Evolutionary conservation across 2,888 invertebrate species (phyloP).

Genomic region (Taphrorychus bicolor): DNA sequence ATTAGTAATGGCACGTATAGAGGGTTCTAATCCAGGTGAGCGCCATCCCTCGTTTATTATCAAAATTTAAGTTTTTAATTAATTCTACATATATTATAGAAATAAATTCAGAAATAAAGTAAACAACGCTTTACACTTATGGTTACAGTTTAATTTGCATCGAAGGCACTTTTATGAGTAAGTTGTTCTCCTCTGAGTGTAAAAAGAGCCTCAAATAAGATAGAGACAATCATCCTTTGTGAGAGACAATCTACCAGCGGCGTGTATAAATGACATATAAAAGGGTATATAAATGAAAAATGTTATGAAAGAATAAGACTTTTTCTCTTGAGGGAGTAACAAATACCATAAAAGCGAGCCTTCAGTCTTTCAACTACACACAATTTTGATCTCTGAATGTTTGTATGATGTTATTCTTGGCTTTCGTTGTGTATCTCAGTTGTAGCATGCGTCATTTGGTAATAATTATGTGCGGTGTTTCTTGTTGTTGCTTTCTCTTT

Average conservation of each 20-base stretch:
- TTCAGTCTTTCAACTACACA: background rate
- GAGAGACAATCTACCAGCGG: background rate
- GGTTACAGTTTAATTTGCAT: background rate
- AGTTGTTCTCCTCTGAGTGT: too few species aligned
- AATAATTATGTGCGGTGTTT: conserved; percentile 57
- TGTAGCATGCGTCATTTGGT: conserved; percentile 58
- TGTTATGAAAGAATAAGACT: too few species aligned
- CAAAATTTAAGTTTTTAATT: too few species aligned
- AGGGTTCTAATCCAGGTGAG: too few species aligned
- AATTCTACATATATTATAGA: too few species aligned
- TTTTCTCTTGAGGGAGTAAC: too few species aligned
- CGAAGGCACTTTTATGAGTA: background rate
- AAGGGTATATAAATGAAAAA: too few species aligned
- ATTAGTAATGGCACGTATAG: background rate
- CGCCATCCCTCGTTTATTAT: too few species aligned
- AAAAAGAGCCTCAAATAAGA: too few species aligned
- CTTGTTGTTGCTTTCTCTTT: conserved; percentile 53
- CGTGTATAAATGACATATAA: too few species aligned
- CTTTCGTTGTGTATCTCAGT: conserved; percentile 43
- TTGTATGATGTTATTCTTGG: background rate
- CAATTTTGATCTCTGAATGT: background rate
- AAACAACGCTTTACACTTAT: too few species aligned
- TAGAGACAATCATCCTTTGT: background rate
- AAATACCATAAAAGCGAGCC: too few species aligned
- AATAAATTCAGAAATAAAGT: conserved; percentile 19